Percentiles rank a stretch among this genome's conserved stretches.
Conservation (phyloP, 2,113 vertebrate genomes). For the Nothobranchius furzeri region DNA sequence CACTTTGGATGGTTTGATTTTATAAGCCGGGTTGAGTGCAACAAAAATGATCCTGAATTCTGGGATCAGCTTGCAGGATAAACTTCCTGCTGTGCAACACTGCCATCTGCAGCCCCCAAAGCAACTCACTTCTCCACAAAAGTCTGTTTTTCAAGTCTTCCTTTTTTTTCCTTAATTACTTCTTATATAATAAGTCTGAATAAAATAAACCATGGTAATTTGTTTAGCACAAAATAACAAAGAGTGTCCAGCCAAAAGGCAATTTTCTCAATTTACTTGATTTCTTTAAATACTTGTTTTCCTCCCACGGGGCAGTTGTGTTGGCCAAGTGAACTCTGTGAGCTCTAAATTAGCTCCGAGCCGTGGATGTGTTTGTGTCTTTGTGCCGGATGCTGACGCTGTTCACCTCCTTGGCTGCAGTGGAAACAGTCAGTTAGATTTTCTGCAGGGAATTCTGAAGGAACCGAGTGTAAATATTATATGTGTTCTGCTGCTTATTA, state of each 20-base stretch:
- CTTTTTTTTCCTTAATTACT: slow-evolving; percentile 20
- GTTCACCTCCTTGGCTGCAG: neutral
- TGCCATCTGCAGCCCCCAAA: slow-evolving; percentile 59
- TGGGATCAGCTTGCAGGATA: neutral
- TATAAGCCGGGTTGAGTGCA: neutral
- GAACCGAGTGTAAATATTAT: neutral
- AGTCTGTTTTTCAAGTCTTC: neutral
- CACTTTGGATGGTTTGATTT: neutral
- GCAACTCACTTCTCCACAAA: slow-evolving; percentile 12
- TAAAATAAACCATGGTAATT: slow-evolving; percentile 43
- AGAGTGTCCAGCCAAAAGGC: slow-evolving; percentile 38
- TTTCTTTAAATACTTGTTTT: slow-evolving; percentile 47
- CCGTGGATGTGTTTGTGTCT: slow-evolving; percentile 34
- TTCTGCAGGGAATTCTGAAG: neutral
- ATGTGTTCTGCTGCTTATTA: neutral
- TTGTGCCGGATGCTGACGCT: neutral
- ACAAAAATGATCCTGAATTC: slow-evolving; percentile 5
- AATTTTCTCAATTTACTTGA: slow-evolving; percentile 57
- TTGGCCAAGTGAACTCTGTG: slow-evolving; percentile 34
- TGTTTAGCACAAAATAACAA: slow-evolving; percentile 48
- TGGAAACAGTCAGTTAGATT: neutral
- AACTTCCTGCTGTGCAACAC: slow-evolving; percentile 32
- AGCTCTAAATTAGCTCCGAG: slow-evolving; percentile 41
- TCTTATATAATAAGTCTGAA: slow-evolving; percentile 44
- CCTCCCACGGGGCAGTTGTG: slow-evolving; percentile 31